phyloP scores from a whole-genome alignment of 2,888 invertebrate genomes.

The Macaria liturata region DNA sequence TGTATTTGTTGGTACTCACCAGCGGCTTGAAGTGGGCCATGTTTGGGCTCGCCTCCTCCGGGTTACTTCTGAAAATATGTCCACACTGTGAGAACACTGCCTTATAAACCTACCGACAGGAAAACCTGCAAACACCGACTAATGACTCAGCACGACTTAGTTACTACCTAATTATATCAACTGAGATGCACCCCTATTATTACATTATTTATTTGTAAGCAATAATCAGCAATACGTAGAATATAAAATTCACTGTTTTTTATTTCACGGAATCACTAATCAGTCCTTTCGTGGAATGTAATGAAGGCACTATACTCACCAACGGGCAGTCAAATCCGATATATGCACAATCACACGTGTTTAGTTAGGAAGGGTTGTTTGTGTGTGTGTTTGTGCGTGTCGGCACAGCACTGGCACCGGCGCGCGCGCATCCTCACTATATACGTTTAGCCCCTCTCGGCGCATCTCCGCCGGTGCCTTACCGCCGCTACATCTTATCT shows the following conservation, averaged over 20 bases:
- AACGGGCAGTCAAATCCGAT: slow-evolving; percentile 27
- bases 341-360: slow-evolving; percentile 21
- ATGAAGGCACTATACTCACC: slow-evolving; percentile 33
- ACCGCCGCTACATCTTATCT: slow-evolving; percentile 28
- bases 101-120: slow-evolving; percentile 17
- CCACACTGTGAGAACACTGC: slow-evolving; percentile 25
- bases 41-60: slow-evolving; percentile 34
- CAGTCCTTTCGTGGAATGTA: no score
- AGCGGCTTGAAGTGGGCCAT: slow-evolving; percentile 49
- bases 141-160: no score
- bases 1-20: slow-evolving; percentile 41
- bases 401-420: slow-evolving; percentile 52
- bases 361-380: slow-evolving; percentile 5
- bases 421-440: slow-evolving; percentile 58
- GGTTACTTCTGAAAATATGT: slow-evolving; percentile 45
- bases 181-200: no score
- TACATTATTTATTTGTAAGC: no score
- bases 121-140: slow-evolving; percentile 4
- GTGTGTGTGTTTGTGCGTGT: slow-evolving; percentile 28
- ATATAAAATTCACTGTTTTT: no score
- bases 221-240: no score
- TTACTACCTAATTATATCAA: no score
- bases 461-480: slow-evolving; percentile 28
- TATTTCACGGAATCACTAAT: no score
- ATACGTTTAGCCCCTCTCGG: slow-evolving; percentile 61